A percentile compares a stretch with the other conserved stretches of the same genome.
Conservation (phyloP, 2,797 vertebrate species). For the Trematomus bernacchii region DNA sequence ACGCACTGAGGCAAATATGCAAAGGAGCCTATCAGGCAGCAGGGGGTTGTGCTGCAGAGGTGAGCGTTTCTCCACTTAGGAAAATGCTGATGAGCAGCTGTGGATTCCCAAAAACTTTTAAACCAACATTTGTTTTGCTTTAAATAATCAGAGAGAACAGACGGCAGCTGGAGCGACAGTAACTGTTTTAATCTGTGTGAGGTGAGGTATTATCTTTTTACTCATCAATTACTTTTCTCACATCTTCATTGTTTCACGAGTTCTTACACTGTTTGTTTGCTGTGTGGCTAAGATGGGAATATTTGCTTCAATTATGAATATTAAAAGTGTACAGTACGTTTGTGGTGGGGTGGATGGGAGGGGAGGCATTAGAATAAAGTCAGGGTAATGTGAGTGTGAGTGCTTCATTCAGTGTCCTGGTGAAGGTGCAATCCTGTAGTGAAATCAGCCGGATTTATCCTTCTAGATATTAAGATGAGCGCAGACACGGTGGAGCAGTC, state of each 20-base stretch:
- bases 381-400: conserved; percentile 89
- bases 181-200: conserved; percentile 18
- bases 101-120: conserved; percentile 72
- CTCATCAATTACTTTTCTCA: background rate
- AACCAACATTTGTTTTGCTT: conserved; percentile 25
- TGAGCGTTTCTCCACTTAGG: conserved; percentile 82
- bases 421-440: conserved; percentile 91
- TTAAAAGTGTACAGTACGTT: conserved; percentile 81
- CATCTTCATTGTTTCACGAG: background rate
- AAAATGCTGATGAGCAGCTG: conserved; percentile 81
- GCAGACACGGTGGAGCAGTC: conserved; percentile 91
- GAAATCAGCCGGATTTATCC: conserved; percentile 93
- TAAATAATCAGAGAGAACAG: conserved; percentile 32
- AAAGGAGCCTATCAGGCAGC: conserved; percentile 75
- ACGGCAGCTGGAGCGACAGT: conserved; percentile 19
- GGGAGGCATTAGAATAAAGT: conserved; percentile 90
- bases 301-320: conserved; percentile 89
- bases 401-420: conserved; percentile 72
- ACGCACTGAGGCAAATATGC: conserved; percentile 81
- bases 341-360: conserved; percentile 86
- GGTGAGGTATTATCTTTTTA: conserved; percentile 56
- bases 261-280: background rate
- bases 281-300: conserved; percentile 43
- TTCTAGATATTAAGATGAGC: conserved; percentile 98
- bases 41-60: conserved; percentile 70